A percentile compares a stretch with the other conserved stretches of the same genome.
Conservation (phyloP, 2,113 vertebrate species). For the Ciconia stormi region DNA sequence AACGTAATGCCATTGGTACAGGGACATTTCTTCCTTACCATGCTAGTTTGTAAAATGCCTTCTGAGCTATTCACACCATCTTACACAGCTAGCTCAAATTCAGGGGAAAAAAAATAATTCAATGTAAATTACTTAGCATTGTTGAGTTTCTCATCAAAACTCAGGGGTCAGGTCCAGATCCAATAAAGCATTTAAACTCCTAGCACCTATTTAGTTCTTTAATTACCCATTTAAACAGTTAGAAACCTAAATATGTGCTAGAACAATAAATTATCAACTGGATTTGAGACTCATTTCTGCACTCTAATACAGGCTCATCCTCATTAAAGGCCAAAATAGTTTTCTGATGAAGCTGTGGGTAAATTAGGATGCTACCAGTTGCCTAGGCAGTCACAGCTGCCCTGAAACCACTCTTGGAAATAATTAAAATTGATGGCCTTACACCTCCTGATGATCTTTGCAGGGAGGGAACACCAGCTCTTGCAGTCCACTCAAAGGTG, state of each 20-base stretch:
- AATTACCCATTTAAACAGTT: neutral
- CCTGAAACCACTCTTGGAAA: neutral
- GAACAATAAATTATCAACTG: neutral
- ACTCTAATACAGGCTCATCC: neutral
- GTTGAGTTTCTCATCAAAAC: neutral
- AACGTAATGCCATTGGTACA: neutral
- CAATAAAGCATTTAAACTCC: neutral
- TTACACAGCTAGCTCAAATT: neutral
- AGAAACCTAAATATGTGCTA: neutral
- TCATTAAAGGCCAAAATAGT: neutral
- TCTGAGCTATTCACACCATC: neutral
- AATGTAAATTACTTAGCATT: neutral
- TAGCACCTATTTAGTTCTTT: neutral
- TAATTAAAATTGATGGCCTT: conserved; percentile 10
- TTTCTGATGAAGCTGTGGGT: neutral
- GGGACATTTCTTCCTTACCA: neutral
- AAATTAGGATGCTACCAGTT: neutral
- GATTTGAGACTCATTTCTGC: neutral
- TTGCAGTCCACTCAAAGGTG: neutral
- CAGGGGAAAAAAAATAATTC: neutral
- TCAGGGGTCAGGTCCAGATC: neutral
- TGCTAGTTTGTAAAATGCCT: neutral
- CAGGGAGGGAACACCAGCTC: neutral
- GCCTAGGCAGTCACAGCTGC: neutral
- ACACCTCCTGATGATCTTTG: neutral